Conservation (phyloP, 2,888 invertebrate genomes). For the Apamea monoglypha region DNA sequence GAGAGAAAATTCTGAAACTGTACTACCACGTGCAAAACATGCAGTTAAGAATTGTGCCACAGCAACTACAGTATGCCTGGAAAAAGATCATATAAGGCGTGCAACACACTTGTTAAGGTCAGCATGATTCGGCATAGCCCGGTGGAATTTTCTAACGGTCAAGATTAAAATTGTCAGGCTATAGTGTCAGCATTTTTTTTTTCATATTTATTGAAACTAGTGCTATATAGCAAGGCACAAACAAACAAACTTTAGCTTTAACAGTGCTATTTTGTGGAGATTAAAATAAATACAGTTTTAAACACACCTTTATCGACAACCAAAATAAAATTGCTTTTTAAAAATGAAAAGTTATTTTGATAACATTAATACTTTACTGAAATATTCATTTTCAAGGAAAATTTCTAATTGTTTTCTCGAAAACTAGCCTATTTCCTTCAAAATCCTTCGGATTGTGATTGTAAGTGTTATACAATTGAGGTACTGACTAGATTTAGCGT, state of each 20-base stretch:
- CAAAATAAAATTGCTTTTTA: background rate
- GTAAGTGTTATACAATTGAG: background rate
- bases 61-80: background rate
- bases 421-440: background rate
- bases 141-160: too few relatives aligned
- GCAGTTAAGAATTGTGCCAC: background rate
- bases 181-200: background rate
- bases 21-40: background rate
- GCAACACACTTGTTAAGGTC: background rate
- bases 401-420: background rate
- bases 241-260: constrained; percentile 10
- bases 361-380: background rate
- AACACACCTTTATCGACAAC: background rate
- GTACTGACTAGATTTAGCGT: constrained; percentile 1
- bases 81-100: background rate
- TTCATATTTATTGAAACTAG: background rate
- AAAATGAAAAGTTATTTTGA: background rate
- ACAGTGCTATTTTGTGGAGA: constrained; percentile 13
- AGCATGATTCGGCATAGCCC: background rate
- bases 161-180: background rate
- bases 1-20: too few relatives aligned
- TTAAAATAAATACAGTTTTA: constrained; percentile 20
- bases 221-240: background rate
- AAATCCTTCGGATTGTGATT: background rate
- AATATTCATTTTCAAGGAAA: background rate